These are phyloP conservation scores for Amblyornis subalaris DNA, from an alignment of 2,113 vertebrate genomes.

Conservation along the genomic window DNA sequence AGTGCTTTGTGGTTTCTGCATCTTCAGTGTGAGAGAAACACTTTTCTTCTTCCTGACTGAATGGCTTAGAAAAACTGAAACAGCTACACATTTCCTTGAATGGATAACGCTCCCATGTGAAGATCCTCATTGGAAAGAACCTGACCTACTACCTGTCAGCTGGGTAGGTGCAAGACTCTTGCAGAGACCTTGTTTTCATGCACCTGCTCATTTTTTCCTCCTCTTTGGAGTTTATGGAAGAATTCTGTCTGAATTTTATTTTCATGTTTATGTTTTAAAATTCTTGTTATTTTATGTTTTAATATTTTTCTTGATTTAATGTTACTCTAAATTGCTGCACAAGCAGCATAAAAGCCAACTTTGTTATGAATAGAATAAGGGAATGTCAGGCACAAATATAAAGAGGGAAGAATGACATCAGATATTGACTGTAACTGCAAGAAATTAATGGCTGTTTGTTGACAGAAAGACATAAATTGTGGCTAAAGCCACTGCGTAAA, in stretches of 20 bases:
- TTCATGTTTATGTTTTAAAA: background rate
- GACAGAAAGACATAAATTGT: conserved; percentile 39
- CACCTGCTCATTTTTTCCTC: background rate
- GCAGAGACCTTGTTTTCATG: background rate
- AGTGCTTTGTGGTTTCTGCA: background rate
- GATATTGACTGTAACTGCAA: conserved; percentile 38
- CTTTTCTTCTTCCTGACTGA: accelerated
- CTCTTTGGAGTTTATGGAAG: background rate
- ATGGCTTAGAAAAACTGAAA: background rate
- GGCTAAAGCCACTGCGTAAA: background rate
- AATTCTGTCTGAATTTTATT: background rate
- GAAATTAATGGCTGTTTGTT: conserved; percentile 61
- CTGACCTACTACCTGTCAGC: background rate
- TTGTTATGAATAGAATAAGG: conserved; percentile 51
- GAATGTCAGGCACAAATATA: conserved; percentile 47
- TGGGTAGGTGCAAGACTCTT: background rate
- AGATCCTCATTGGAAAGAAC: background rate
- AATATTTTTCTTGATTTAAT: conserved; percentile 23
- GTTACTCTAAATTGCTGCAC: background rate
- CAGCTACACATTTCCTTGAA: background rate
- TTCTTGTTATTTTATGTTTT: background rate
- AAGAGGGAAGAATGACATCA: conserved; percentile 51
- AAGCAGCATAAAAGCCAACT: background rate
- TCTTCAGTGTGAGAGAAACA: background rate
- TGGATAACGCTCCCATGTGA: accelerated